Base-by-base conservation (phyloP, 37 sponge, comb jelly and placozoan species). In the Ianthella basta region DNA sequence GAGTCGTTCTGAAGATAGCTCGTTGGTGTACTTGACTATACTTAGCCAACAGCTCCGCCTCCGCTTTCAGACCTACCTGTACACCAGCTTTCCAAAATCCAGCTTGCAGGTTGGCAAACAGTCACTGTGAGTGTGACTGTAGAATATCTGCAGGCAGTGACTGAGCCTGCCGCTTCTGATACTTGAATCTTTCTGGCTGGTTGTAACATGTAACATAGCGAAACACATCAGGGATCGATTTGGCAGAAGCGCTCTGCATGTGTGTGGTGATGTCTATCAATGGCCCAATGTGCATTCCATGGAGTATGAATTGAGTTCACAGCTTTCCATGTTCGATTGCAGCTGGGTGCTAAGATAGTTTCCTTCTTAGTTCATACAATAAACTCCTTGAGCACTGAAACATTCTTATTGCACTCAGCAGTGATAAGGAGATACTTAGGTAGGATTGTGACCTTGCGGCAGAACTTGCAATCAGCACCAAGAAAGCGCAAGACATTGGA, bases 391-490 rank as follows among this genome's bases (percentile, higher is more conserved):
- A 61, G 10, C 64, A 61, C 10, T 61, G 13, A 61, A 61, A 29
- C 64, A 13, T 61, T 61, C 64, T 27, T 61, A 61, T 61, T 61
- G 64, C 24, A 12, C 64, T 61, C 64, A 61, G 64, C 10, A 13
- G 13, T 61, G 64, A 61, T 10, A 10, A 12, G 64, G 10, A 61
- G 64, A n/a, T n/a, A n/a, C n/a, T n/a, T n/a, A n/a, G 64, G 64
- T 12, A 12, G 64, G 64, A 61, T 61, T 61, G 64, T 10, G 64
- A 61, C 64, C 64, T 61, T 61, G 64, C 64, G 3, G 64, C 64
- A 61, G 64, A 61, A 61, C 64, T 61, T 61, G 64, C 64, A 4
- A 61, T 61, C 14, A 61, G 13, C 14, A 61, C 64, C 10, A 12
- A 61, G 64, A 61, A 3, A 12, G 64, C 29, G 64, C 64, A 61